Base-by-base conservation (phyloP, 2,888 invertebrate genomes). In the Patella pellucida region DNA sequence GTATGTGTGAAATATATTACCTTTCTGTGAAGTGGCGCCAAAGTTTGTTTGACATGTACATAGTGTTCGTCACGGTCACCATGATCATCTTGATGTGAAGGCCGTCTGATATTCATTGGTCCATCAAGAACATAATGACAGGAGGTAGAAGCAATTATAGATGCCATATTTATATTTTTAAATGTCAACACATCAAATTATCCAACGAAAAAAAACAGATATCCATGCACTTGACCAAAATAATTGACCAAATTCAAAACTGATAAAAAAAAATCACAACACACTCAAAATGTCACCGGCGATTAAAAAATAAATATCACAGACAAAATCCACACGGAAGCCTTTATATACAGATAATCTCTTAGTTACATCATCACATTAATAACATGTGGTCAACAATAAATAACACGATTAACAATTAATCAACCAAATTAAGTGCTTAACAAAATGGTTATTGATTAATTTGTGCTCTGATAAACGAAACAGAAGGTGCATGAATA, bases 91-190 rank as follows among this genome's bases (percentile, higher is more conserved):
- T 62, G 62, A 62, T 62, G 62, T 19, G 62, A 62, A 62, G 62
- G 62, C 23, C 62, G 19, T 23, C 62, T 62, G 19, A 62, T 23
- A 52, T 23, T 73, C 73, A 73, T 68, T 31, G 73, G 62, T 62
- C 62, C 62, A 62, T 81, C 79, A 54, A 81, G 62, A n/a, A 82
- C 81, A 56, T 77, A 82, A 69, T 82, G 79, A n/a, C 78, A 81
- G 11, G 82, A 81, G 15, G 80, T 74, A 15, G 81, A 82, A 15
- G 81, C 79, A 69, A 81, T 78, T 9, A 82, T 79, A 23, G 77
- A 75, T 5, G 78, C 72, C 79, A 79, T 80, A 31, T 41, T n/a
- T 69, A 23, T 62, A 62, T 12, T 19, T 41, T 41, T 41, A 41
- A 41, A 41, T 41, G 41, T 41, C 41, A 41, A 41, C 41, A 41